phyloP scores from a whole-genome alignment of 2,113 vertebrate genomes.

The Strix aluco region DNA sequence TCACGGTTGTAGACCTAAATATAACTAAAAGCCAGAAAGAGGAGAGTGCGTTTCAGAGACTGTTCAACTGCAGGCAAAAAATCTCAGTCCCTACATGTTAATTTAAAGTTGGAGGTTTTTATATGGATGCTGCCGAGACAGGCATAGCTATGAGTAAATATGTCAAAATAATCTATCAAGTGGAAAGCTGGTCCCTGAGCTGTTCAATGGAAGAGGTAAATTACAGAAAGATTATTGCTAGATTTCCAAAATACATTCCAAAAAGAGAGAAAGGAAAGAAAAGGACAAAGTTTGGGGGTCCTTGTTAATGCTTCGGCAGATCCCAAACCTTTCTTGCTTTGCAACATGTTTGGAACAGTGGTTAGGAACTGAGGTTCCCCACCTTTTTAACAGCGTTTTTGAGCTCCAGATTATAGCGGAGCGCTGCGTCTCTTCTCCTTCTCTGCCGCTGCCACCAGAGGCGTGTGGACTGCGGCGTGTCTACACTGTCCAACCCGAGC shows the following conservation, averaged over 20 bases:
- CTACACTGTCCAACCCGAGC: not conserved
- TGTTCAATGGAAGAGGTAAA: slow-evolving; percentile 20
- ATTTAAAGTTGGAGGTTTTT: slow-evolving; percentile 63
- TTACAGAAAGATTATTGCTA: not conserved
- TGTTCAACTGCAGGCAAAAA: not conserved
- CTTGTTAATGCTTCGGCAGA: too few species aligned
- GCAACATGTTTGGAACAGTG: not conserved
- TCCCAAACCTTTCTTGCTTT: not conserved
- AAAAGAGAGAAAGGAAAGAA: not conserved
- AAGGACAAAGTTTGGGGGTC: not conserved
- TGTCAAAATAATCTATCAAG: slow-evolving; percentile 74
- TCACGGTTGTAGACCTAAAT: not conserved
- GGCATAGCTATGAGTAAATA: slow-evolving; percentile 73
- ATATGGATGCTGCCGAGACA: slow-evolving; percentile 68
- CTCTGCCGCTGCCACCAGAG: not conserved
- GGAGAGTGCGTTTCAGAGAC: not conserved
- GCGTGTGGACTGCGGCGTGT: accelerated
- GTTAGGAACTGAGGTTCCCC: too few species aligned
- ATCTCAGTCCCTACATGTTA: slow-evolving; percentile 2
- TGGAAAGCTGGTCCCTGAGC: slow-evolving; percentile 57
- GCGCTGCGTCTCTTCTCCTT: not conserved
- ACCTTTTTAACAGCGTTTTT: not conserved
- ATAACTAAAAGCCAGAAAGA: not conserved
- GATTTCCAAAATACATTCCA: not conserved
- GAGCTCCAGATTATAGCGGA: not conserved